Conservation (phyloP, 1,140 invertebrate species). For the Manduca sexta region DNA sequence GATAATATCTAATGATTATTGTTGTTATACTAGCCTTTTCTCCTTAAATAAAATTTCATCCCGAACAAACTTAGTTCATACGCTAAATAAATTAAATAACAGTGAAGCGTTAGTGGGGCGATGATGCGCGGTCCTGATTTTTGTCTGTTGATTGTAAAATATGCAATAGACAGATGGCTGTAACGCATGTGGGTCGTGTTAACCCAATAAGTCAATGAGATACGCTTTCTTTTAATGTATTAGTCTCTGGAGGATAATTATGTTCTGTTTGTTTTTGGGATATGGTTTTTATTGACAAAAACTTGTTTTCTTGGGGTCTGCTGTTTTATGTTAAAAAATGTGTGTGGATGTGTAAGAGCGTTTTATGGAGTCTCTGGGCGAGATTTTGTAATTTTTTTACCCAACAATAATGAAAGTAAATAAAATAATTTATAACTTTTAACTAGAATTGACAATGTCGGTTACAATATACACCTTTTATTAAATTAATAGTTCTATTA, state of each 20-base stretch:
- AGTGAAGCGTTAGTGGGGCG: constrained; percentile 29
- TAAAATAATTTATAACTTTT: too few relatives aligned
- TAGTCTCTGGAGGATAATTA: constrained; percentile 29
- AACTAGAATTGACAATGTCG: too few relatives aligned
- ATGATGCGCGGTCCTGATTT: constrained; percentile 22
- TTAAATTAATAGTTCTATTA: too few relatives aligned
- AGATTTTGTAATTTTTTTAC: too few relatives aligned
- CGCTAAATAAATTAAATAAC: constrained; percentile 43
- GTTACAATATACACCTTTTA: too few relatives aligned
- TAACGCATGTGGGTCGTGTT: constrained; percentile 66
- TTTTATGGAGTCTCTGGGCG: too few relatives aligned
- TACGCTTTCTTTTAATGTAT: constrained; percentile 36
- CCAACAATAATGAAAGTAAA: too few relatives aligned
- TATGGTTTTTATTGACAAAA: constrained; percentile 15
- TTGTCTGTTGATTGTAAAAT: constrained; percentile 53
- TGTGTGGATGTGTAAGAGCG: too few relatives aligned
- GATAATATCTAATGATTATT: too few relatives aligned
- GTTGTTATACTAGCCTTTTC: too few relatives aligned
- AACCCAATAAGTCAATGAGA: constrained; percentile 56
- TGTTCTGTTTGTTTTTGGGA: constrained; percentile 26
- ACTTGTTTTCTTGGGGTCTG: neutral
- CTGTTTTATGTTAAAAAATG: too few relatives aligned
- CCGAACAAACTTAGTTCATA: constrained; percentile 21
- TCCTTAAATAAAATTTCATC: too few relatives aligned
- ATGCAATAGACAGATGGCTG: constrained; percentile 50